phyloP scores from a whole-genome alignment of 2,797 vertebrate genomes.

The Allobates femoralis region DNA sequence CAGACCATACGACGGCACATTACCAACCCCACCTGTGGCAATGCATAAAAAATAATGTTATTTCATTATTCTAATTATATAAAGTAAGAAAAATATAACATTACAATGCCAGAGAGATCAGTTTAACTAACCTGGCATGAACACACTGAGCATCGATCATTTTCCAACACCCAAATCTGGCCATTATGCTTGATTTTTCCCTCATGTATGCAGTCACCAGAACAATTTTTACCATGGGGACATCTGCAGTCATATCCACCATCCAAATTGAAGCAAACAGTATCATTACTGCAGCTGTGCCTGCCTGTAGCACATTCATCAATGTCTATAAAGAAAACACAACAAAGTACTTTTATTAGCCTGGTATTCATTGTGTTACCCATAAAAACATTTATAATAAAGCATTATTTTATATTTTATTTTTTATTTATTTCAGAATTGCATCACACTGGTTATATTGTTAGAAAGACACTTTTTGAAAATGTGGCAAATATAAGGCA shows the following conservation, averaged over 20 bases:
- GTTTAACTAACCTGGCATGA: slow-evolving; percentile 90
- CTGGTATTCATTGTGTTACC: background rate
- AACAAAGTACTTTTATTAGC: slow-evolving; percentile 27
- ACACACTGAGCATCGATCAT: slow-evolving; percentile 95
- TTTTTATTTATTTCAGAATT: background rate
- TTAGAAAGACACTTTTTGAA: no score
- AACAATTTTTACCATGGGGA: slow-evolving; percentile 96
- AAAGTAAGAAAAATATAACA: background rate
- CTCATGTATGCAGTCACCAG: slow-evolving; percentile 93
- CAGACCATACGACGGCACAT: slow-evolving; percentile 98
- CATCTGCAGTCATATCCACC: slow-evolving; percentile 96
- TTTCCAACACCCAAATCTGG: slow-evolving; percentile 97
- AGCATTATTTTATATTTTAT: background rate
- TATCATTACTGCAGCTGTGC: slow-evolving; percentile 96
- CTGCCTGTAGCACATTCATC: slow-evolving; percentile 94
- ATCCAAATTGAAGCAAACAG: slow-evolving; percentile 96
- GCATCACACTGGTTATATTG: no score
- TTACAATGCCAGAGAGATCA: background rate
- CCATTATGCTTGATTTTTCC: slow-evolving; percentile 94
- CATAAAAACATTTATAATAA: background rate
- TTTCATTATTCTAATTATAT: background rate
- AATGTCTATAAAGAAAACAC: slow-evolving; percentile 82
- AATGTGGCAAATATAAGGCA: no score
- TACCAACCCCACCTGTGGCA: slow-evolving; percentile 86
- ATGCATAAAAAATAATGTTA: background rate